Conservation (phyloP, 92 coral and sea anemone genomes). For the Metridium senile region DNA sequence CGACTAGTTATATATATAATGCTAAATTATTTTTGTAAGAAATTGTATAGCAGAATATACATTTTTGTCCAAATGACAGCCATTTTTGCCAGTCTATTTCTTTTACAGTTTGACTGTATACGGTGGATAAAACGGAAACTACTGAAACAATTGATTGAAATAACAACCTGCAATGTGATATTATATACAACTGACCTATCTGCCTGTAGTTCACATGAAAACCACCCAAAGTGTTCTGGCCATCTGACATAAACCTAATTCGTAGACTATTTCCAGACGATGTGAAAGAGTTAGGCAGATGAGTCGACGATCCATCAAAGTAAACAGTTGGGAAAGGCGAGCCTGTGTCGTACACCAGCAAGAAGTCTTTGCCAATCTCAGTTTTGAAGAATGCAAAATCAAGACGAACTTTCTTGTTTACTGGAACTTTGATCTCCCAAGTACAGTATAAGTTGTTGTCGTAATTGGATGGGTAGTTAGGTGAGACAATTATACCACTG, state of each 20-base stretch:
- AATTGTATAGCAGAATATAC: too few species aligned
- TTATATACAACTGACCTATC: slow-evolving; percentile 91
- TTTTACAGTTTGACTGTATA: too few species aligned
- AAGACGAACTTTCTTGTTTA: slow-evolving; percentile 78
- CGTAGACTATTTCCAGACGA: slow-evolving; percentile 85
- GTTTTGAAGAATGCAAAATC: slow-evolving; percentile 80
- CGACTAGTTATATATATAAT: too few species aligned
- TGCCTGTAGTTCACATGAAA: slow-evolving; percentile 69
- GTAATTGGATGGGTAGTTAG: slow-evolving; percentile 78
- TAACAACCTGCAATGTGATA: too few species aligned
- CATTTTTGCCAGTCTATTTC: too few species aligned
- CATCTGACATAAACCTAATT: slow-evolving; percentile 78
- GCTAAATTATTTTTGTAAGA: too few species aligned
- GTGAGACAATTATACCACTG: slow-evolving; percentile 67
- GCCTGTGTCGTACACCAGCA: slow-evolving; percentile 75
- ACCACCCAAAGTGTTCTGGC: slow-evolving; percentile 70
- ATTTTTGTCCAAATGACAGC: too few species aligned
- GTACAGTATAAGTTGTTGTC: slow-evolving; percentile 85
- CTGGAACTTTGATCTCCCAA: slow-evolving; percentile 90
- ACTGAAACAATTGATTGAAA: too few species aligned
- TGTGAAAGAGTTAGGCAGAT: slow-evolving; percentile 76
- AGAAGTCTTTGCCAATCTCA: slow-evolving; percentile 64
- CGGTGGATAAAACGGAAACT: too few species aligned
- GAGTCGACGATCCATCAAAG: slow-evolving; percentile 70
- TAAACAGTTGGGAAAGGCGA: slow-evolving; percentile 47